Evolutionary conservation across 2,797 vertebrate genomes (phyloP), one percentile per base, ranked within the genome.

Genomic region (Cichlasoma orientale): DNA sequence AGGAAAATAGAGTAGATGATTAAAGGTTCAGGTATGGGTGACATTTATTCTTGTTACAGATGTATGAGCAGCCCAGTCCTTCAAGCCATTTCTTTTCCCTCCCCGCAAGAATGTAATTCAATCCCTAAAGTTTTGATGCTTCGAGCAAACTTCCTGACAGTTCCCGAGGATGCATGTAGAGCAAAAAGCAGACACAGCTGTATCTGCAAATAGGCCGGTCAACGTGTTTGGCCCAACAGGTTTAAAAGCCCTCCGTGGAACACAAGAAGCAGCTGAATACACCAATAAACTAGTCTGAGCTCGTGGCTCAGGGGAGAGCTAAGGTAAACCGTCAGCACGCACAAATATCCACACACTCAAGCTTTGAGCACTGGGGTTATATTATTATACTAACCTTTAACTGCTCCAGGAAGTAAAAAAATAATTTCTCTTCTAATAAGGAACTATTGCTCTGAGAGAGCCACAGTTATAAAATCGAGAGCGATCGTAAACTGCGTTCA

Each of bases 341-440:
- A 58, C 74, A 80, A 56, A 72, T 25, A 74, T n/a, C 77, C 63
- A 69, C 74, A 50, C 73, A 71, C 80, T 59, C 58, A 38, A 54
- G 72, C 78, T 78, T 36, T 47, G 19, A 86, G 68, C 80, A 75
- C 68, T 14, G 25, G 27, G 56, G 74, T 90, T 90, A 76, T 83
- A 87, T 92, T 88, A 86, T 90, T 92, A 87, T 85, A 91, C 86
- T 79, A 86, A 93, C 80, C 85, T 91, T 89, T 90, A 91, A 91
- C 91, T 85, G 87, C 87, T 86, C 92, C 74, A 72, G 90, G 87
- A 94, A 92, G 89, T 87, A 78, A 80, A 87, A 36, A 90, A 84
- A 89, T 77, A 84, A 90, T 89, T 85, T 74, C 86, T 83, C 79
- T 55, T 87, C 83, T 88, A 90, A 91, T 92, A 89, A 92, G 79